Base-by-base conservation (phyloP, 2,797 vertebrate species). In the Macropus fuliginosus region DNA sequence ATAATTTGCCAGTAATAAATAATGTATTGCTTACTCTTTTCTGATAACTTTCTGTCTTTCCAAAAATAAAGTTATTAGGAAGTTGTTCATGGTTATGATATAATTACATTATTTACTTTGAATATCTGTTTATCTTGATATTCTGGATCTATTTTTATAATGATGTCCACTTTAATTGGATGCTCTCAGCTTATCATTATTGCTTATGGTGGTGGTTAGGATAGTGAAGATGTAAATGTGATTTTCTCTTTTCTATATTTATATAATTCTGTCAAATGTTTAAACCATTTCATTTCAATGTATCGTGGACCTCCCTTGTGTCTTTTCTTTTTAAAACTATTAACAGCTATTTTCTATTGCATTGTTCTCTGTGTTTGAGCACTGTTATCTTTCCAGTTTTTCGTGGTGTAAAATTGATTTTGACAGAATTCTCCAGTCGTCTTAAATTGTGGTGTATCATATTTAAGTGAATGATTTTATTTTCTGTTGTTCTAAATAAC, bases 311-410 rank as follows among this genome's bases (percentile, higher is more conserved):
- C 81, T 93, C 24, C 29, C 13, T 24, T 54, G 92, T 94, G 95
- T 57, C 46, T 96, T 96, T 95, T 91, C 52, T 95, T 21, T 95
- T 97, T 96, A 95, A 94, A 97, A 97, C 93, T 94, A 91, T 81
- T 94, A 62, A 14, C 54, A 91, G 29, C 91, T 95, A 46, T 91
- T 95, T 96, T 96, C 46, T n/a, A 52, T 95, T 96, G 40, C 91
- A 94, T 93, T 87, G 59, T 55, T 95, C 93, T 96, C 9, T 95
- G 52, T 55, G 54, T 24, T 92, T 96, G 92, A 91, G 14, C 34
- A 55, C n/a, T 91, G 34, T n/a, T 55, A n/a, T n/a, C 9, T 34
- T 81, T 89, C 16, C 56, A 66, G 34, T 54, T 91, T 90, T 29
- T 94, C 56, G 91, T 1, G 56, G 31, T 95, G 0, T 92, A 92